phyloP scores from a whole-genome alignment of 2,797 vertebrate genomes.

The Danionella dracula region DNA sequence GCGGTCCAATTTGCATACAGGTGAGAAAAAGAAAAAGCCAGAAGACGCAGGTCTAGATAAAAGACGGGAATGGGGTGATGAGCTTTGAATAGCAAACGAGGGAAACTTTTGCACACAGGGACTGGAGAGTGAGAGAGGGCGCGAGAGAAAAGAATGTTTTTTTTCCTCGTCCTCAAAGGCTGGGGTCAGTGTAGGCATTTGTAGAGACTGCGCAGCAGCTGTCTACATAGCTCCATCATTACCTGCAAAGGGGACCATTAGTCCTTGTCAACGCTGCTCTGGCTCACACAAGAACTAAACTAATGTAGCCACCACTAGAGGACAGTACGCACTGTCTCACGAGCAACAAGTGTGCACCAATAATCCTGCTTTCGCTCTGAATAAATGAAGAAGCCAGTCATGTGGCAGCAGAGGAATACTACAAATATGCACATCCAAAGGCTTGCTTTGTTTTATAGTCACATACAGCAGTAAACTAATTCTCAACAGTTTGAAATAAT shows the following conservation, averaged over 20 bases:
- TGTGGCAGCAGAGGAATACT: slow-evolving; percentile 22
- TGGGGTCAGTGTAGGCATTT: slow-evolving; percentile 59
- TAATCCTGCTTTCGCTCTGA: slow-evolving; percentile 22
- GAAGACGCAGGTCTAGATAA: slow-evolving; percentile 43
- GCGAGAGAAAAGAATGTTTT: slow-evolving; percentile 38
- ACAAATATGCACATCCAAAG: no score
- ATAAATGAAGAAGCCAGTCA: slow-evolving; percentile 7
- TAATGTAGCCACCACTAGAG: slow-evolving; percentile 27
- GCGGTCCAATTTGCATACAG: slow-evolving; percentile 67
- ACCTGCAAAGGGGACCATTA: slow-evolving; percentile 41
- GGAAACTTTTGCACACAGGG: slow-evolving; percentile 35
- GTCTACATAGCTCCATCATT: slow-evolving; percentile 52
- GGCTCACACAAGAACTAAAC: slow-evolving; percentile 3
- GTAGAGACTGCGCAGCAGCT: slow-evolving; percentile 47
- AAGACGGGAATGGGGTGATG: slow-evolving; percentile 42
- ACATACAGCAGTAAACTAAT: no score
- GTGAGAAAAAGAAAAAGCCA: slow-evolving; percentile 54
- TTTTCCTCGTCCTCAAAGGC: slow-evolving; percentile 30
- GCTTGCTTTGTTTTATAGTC: no score
- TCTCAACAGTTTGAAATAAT: no score
- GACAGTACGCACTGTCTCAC: slow-evolving; percentile 26
- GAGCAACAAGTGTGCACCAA: background rate
- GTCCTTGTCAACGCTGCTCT: slow-evolving; percentile 37
- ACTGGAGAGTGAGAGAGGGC: slow-evolving; percentile 23
- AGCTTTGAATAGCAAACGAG: slow-evolving; percentile 43